These are phyloP conservation scores for Pogona vitticeps DNA, from an alignment of 2,113 vertebrate species.

Conservation along the genomic window DNA sequence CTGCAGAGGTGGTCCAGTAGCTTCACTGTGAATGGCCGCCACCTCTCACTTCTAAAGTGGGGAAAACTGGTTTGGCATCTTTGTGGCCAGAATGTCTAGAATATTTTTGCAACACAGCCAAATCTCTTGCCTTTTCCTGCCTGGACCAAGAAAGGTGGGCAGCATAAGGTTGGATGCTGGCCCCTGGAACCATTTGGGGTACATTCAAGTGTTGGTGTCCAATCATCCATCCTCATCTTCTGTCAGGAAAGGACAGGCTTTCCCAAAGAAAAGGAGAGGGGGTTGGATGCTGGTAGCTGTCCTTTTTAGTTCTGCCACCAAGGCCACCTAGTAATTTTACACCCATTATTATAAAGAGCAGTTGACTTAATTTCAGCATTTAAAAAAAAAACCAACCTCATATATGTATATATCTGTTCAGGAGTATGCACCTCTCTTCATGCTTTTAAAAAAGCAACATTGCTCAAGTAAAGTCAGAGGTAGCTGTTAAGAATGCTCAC, in stretches of 20 bases:
- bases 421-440: background rate
- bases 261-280: background rate
- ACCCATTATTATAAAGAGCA: too few species aligned
- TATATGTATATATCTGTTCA: background rate
- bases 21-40: background rate
- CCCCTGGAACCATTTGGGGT: too few species aligned
- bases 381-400: background rate
- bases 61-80: background rate
- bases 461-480: background rate
- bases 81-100: too few species aligned
- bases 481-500: background rate
- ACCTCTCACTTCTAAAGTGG: background rate
- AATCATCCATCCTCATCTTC: background rate
- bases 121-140: background rate
- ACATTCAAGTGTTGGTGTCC: background rate
- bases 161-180: background rate
- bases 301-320: background rate
- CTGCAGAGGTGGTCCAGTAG: too few species aligned
- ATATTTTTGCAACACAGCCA: background rate
- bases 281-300: background rate
- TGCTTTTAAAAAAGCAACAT: background rate
- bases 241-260: background rate
- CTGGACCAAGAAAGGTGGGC: background rate
- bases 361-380: too few species aligned
- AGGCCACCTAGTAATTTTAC: background rate